Evolutionary conservation across 2,797 vertebrate species (phyloP).

Genomic region (Anguilla megastoma): DNA sequence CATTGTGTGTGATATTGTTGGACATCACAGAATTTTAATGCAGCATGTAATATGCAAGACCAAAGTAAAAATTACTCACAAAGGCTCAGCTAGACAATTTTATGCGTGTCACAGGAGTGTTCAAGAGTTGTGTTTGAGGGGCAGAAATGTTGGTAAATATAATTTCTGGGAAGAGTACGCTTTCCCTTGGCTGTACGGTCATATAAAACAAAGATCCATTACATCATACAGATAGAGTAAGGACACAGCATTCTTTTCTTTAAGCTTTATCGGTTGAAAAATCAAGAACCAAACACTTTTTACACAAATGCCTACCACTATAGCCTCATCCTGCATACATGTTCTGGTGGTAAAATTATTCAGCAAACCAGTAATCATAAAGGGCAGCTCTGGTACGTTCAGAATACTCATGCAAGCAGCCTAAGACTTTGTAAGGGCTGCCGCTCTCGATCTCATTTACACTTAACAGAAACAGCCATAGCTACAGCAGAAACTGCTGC

Average conservation of each 20-base stretch:
- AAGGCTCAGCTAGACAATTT: no score
- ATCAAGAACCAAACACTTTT: not conserved
- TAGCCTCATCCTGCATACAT: not conserved
- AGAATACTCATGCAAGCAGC: not conserved
- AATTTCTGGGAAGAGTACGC: not conserved
- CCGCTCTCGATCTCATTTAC: not conserved
- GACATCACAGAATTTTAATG: not conserved
- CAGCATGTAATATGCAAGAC: no score
- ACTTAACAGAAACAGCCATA: not conserved
- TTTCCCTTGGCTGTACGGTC: not conserved
- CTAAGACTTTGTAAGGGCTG: not conserved
- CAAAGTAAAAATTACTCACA: no score
- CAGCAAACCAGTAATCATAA: not conserved
- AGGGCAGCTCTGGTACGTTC: not conserved
- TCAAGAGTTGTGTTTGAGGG: not conserved
- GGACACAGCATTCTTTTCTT: not conserved
- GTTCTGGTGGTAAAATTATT: not conserved
- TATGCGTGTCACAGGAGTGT: not conserved
- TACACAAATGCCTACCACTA: not conserved
- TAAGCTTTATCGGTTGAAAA: not conserved
- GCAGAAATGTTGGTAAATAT: not conserved
- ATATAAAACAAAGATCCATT: not conserved
- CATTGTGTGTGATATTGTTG: not conserved
- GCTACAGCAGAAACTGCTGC: not conserved
- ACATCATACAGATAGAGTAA: not conserved